Percentiles rank a stretch among this genome's conserved stretches.
These are phyloP conservation scores for Actias luna DNA, from an alignment of 2,888 invertebrate genomes.

Conservation along the genomic window DNA sequence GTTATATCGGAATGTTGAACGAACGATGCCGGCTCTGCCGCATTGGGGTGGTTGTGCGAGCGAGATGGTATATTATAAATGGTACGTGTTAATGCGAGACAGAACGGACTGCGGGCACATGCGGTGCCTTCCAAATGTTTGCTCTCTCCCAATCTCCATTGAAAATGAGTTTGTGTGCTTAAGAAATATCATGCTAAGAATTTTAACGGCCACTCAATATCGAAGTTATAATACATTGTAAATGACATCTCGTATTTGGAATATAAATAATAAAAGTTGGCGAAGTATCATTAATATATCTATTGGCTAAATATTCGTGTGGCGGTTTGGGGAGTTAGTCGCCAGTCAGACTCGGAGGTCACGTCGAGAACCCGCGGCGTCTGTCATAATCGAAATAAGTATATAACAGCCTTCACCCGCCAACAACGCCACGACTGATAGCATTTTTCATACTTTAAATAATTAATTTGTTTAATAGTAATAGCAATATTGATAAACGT, in stretches of 20 bases:
- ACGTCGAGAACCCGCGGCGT: constrained; percentile 38
- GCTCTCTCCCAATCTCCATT: not conserved
- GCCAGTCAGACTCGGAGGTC: constrained; percentile 33
- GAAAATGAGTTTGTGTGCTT: not conserved
- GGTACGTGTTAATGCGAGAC: constrained; percentile 36
- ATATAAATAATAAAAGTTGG: too few relatives aligned
- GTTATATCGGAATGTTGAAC: constrained; percentile 51
- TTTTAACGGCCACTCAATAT: not conserved
- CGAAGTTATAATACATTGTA: not conserved
- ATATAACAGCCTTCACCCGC: constrained; percentile 39
- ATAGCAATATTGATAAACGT: too few relatives aligned
- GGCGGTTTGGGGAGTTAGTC: constrained; percentile 23
- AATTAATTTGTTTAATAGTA: too few relatives aligned
- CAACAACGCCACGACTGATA: constrained; percentile 29
- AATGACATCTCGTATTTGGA: not conserved
- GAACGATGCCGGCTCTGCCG: constrained; percentile 69
- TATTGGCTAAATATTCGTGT: constrained; percentile 38
- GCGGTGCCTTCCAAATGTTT: constrained; percentile 26
- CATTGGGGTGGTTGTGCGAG: constrained; percentile 42
- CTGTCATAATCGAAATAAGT: constrained; percentile 35
- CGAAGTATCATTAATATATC: constrained; percentile 47
- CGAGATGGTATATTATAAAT: constrained; percentile 6
- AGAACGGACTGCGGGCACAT: constrained; percentile 30
- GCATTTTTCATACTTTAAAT: too few relatives aligned
- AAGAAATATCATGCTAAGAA: not conserved